Conservation (phyloP, 2,797 vertebrate genomes). For the Epinephelus malabaricus region DNA sequence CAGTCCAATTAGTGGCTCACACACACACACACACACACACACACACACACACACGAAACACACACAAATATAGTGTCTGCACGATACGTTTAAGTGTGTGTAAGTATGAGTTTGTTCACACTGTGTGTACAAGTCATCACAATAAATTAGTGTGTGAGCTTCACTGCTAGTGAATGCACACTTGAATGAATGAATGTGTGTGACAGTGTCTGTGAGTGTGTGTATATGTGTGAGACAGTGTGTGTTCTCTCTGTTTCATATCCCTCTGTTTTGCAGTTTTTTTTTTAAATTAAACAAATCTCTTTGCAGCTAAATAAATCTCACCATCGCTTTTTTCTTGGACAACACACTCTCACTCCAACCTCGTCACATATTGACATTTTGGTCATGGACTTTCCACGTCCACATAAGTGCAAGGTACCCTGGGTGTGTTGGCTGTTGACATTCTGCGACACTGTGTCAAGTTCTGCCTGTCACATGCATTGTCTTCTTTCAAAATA, state of each 20-base stretch:
- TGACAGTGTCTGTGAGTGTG: not conserved
- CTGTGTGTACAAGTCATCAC: not conserved
- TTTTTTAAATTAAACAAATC: not conserved
- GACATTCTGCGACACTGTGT: too few species aligned
- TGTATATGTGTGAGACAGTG: too few species aligned
- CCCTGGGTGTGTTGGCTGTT: too few species aligned
- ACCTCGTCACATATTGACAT: too few species aligned
- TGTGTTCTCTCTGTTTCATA: not conserved
- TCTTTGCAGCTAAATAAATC: not conserved
- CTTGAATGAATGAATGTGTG: not conserved
- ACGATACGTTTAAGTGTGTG: not conserved
- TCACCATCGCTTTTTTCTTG: not conserved
- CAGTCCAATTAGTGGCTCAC: constrained; percentile 83
- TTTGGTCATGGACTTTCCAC: too few species aligned
- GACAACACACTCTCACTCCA: too few species aligned
- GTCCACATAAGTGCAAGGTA: too few species aligned
- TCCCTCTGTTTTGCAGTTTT: not conserved
- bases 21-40: constrained; percentile 57
- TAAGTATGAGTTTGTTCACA: not conserved
- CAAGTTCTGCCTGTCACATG: too few species aligned
- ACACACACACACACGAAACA: constrained; percentile 36
- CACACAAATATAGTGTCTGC: constrained; percentile 5
- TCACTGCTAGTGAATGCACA: not conserved
- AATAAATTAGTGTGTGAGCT: not conserved
- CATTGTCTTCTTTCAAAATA: too few species aligned